Evolutionary conservation across 2,113 vertebrate species (phyloP).

Genomic region (Phalacrocorax aristotelis): DNA sequence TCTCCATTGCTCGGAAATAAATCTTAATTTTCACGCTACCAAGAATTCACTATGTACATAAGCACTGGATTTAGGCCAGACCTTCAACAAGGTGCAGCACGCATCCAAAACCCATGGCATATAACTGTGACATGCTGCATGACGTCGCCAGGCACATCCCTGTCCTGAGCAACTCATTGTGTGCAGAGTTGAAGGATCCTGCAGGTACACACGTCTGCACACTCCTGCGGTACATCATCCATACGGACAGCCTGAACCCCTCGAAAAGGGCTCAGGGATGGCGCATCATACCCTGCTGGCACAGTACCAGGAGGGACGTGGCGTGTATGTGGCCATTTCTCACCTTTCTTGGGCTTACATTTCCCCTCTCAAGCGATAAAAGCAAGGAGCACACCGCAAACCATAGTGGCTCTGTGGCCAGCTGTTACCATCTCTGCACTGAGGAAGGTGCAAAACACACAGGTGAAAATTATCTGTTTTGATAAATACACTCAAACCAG

Average conservation of each 20-base stretch:
- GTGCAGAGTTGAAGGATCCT: fast-evolving
- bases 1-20: background rate
- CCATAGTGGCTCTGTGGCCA: fast-evolving
- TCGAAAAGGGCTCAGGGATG: background rate
- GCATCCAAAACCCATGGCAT: fast-evolving
- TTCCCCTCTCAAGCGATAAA: background rate
- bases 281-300: fast-evolving
- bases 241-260: background rate
- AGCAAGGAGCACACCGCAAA: background rate
- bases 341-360: background rate
- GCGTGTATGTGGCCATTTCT: background rate
- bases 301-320: fast-evolving
- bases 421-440: background rate
- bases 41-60: fast-evolving
- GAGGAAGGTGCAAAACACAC: fast-evolving
- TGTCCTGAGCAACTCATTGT: background rate
- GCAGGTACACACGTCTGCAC: fast-evolving
- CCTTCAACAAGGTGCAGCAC: background rate
- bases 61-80: background rate
- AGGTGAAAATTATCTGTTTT: fast-evolving
- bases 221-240: fast-evolving
- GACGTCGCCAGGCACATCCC: background rate
- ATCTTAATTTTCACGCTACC: background rate
- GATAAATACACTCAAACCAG: background rate
- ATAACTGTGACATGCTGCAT: fast-evolving